Evolutionary conservation across 2,888 invertebrate species (phyloP).

Genomic region (Hydraecia micacea): DNA sequence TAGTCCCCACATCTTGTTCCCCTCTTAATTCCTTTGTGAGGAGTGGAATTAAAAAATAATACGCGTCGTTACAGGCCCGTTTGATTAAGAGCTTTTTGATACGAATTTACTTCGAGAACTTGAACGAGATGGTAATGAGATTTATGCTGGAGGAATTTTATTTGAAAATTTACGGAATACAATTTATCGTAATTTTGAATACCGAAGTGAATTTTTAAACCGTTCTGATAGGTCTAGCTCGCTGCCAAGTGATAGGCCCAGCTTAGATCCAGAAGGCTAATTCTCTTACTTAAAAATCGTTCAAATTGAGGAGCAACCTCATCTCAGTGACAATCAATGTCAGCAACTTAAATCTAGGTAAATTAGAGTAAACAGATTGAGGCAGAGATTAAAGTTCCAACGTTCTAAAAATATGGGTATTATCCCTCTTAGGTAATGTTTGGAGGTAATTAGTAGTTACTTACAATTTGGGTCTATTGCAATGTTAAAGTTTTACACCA

Average conservation of each 20-base stretch:
- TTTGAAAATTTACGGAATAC: conserved; percentile 30
- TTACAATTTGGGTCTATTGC: neutral
- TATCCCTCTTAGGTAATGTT: neutral
- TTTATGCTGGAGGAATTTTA: conserved; percentile 29
- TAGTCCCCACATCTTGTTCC: conserved; percentile 64
- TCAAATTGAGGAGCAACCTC: neutral
- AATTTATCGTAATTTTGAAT: conserved; percentile 13
- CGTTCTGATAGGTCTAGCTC: conserved; percentile 10
- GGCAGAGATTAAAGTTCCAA: too few relatives aligned
- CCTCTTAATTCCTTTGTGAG: conserved; percentile 70
- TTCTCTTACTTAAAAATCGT: neutral
- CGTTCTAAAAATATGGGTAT: neutral
- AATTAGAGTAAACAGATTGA: neutral
- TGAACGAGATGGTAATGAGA: conserved; percentile 57
- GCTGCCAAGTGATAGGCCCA: neutral
- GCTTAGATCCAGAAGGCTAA: neutral
- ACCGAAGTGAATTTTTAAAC: neutral
- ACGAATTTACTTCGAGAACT: conserved; percentile 52
- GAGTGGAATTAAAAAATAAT: conserved; percentile 68
- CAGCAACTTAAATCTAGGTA: neutral
- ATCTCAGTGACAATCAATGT: neutral
- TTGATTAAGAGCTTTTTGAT: conserved; percentile 63
- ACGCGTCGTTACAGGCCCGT: conserved; percentile 49
- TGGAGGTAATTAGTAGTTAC: neutral
- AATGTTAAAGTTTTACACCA: neutral